Evolutionary conservation across 2,888 invertebrate genomes (phyloP).

Genomic region (Trimorus sp.): DNA sequence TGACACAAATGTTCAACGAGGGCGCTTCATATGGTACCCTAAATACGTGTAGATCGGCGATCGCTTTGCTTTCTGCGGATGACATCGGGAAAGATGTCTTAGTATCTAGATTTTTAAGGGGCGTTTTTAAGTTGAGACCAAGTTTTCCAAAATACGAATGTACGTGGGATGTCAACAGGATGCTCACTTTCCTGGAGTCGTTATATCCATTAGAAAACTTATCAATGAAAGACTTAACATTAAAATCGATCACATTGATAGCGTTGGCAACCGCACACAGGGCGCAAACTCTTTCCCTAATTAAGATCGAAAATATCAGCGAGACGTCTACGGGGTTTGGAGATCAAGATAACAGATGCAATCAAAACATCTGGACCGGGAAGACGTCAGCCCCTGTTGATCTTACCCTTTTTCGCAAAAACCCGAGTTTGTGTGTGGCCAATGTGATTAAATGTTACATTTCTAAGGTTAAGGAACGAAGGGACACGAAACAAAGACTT

Average conservation of each 20-base stretch:
- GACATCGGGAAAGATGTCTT: slow-evolving; percentile 41
- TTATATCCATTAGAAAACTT: slow-evolving; percentile 26
- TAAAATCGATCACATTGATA: slow-evolving; percentile 36
- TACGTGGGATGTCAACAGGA: slow-evolving; percentile 51
- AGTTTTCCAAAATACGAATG: slow-evolving; percentile 41
- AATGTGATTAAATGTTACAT: neutral
- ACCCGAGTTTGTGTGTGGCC: slow-evolving; percentile 2
- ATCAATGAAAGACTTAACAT: slow-evolving; percentile 11
- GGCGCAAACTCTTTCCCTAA: slow-evolving; percentile 22
- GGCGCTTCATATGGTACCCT: slow-evolving; percentile 24
- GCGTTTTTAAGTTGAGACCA: slow-evolving; percentile 39
- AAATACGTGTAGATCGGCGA: slow-evolving; percentile 37
- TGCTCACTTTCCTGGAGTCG: slow-evolving; percentile 17
- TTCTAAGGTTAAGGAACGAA: too few species aligned
- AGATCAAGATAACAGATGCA: slow-evolving; percentile 4
- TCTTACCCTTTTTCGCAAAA: neutral
- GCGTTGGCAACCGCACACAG: slow-evolving; percentile 34
- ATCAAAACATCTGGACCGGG: slow-evolving; percentile 17
- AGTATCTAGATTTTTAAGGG: slow-evolving; percentile 49
- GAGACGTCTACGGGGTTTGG: neutral
- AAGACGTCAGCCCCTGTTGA: slow-evolving; percentile 11
- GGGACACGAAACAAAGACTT: neutral
- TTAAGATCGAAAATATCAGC: slow-evolving; percentile 14
- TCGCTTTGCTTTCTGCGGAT: slow-evolving; percentile 33
- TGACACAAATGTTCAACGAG: slow-evolving; percentile 11